phyloP scores from a whole-genome alignment of 2,888 invertebrate genomes.

The Rhaphigaster nebulosa region DNA sequence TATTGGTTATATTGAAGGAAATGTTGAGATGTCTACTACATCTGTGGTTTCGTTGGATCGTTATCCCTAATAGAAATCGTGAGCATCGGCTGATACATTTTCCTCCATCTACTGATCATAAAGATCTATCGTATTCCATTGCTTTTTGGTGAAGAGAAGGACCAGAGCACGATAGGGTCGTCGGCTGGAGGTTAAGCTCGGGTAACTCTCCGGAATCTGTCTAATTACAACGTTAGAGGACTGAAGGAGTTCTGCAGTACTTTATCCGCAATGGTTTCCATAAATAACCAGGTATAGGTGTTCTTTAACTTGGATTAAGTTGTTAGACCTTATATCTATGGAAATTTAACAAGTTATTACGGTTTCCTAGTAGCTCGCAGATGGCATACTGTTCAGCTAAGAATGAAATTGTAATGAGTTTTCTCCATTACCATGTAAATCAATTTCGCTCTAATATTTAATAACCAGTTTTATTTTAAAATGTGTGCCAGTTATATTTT shows the following conservation, averaged over 20 bases:
- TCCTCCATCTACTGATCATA: background rate
- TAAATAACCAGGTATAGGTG: background rate
- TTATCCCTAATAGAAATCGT: constrained; percentile 9
- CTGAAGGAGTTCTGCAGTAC: background rate
- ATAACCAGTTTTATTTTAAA: background rate
- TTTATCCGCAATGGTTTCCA: background rate
- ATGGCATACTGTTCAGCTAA: background rate
- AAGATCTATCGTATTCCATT: background rate
- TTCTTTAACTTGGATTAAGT: background rate
- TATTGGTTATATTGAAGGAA: background rate
- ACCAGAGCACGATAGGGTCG: background rate
- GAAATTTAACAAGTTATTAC: background rate
- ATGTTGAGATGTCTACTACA: background rate
- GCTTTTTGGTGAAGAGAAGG: background rate
- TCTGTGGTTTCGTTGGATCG: background rate
- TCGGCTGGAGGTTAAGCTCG: background rate
- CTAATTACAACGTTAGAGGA: background rate
- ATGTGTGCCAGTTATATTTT: background rate
- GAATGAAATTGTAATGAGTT: background rate
- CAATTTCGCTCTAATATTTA: background rate
- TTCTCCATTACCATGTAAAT: background rate
- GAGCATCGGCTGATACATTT: background rate
- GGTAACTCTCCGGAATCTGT: background rate
- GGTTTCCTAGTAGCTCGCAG: background rate
- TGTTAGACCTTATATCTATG: background rate